Percentiles rank a stretch among this genome's conserved stretches.
Conservation (phyloP, 2,113 vertebrate species). For the Girardinichthys multiradiatus region DNA sequence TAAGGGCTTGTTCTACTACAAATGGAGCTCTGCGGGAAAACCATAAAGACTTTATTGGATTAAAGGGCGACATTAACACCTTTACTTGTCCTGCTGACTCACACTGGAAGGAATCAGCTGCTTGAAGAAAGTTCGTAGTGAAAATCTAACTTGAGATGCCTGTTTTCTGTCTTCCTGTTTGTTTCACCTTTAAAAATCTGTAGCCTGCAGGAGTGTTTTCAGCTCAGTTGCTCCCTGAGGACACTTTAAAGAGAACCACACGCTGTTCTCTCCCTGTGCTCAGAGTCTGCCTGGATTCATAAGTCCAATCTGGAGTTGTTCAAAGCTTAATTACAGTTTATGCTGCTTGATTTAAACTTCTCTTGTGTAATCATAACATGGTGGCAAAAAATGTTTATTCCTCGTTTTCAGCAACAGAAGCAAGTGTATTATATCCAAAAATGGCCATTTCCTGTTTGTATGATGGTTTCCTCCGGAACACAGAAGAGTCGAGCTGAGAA, state of each 20-base stretch:
- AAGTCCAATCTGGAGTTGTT: background rate
- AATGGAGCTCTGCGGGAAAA: slow-evolving; percentile 11
- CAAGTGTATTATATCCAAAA: slow-evolving; percentile 36
- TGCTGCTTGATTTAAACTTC: slow-evolving; percentile 8
- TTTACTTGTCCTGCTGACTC: slow-evolving; percentile 15
- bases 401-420: slow-evolving; percentile 17
- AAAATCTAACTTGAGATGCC: background rate
- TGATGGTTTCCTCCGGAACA: background rate
- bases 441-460: slow-evolving; percentile 52
- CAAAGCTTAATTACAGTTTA: slow-evolving; percentile 31
- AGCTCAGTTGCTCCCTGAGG: slow-evolving; percentile 43
- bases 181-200: slow-evolving; percentile 23
- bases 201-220: slow-evolving; percentile 59
- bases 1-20: background rate
- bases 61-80: slow-evolving; percentile 31
- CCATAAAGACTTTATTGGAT: slow-evolving; percentile 27
- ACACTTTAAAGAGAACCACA: slow-evolving; percentile 40
- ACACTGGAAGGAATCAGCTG: slow-evolving; percentile 24
- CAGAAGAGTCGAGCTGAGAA: no score
- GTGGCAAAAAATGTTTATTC: slow-evolving; percentile 1
- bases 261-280: slow-evolving; percentile 19
- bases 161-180: slow-evolving; percentile 13
- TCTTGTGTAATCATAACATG: slow-evolving; percentile 21
- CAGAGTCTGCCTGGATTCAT: slow-evolving; percentile 18
- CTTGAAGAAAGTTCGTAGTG: background rate